These are phyloP conservation scores for Allolobophora icterica DNA, from an alignment of 2,888 invertebrate genomes.

Conservation along the genomic window DNA sequence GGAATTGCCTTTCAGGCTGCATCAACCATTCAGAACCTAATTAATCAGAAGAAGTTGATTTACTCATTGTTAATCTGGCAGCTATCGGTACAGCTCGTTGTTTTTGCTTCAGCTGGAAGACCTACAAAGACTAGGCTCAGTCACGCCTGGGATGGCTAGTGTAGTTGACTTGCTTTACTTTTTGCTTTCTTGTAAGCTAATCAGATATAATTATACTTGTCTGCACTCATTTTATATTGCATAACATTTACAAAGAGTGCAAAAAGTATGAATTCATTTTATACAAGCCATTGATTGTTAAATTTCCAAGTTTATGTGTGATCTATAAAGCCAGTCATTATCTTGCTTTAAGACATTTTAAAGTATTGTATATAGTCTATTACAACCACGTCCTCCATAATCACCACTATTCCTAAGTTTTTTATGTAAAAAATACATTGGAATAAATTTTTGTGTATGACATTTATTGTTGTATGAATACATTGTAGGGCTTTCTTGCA, in stretches of 20 bases:
- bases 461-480: not conserved
- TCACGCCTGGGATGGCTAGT: not conserved
- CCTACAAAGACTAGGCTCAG: not conserved
- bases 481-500: constrained; percentile 80
- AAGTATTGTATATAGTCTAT: no score
- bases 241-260: no score
- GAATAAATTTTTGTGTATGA: not conserved
- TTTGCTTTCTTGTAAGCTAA: no score
- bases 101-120: constrained; percentile 4
- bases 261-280: no score
- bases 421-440: not conserved
- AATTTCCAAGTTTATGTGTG: no score
- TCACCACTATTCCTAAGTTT: not conserved
- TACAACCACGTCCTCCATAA: not conserved
- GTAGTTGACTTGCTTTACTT: not conserved
- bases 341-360: no score
- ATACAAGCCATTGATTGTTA: no score
- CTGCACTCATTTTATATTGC: no score
- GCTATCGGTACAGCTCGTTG: not conserved
- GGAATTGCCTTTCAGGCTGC: not conserved
- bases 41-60: not conserved
- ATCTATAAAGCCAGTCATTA: no score
- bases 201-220: no score
- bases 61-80: not conserved
- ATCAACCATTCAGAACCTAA: not conserved